Conservation (phyloP, 2,113 vertebrate genomes). For the Centropus unirufus region DNA sequence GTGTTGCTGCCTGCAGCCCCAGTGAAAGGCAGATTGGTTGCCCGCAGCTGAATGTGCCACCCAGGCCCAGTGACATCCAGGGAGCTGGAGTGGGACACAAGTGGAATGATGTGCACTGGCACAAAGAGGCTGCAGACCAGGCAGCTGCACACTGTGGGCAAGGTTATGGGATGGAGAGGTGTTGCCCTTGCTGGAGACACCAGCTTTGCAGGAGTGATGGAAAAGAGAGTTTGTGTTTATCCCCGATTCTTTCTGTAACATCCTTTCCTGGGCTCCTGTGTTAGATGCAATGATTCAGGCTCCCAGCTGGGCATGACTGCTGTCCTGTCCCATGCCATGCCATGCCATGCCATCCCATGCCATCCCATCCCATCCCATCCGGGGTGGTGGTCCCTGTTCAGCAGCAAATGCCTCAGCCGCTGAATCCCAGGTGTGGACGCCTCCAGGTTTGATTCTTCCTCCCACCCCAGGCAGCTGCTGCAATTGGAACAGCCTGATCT, state of each 20-base stretch:
- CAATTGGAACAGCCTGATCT: background rate
- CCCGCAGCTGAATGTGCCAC: background rate
- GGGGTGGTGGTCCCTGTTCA: background rate
- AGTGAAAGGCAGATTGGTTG: background rate
- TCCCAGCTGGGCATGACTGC: background rate
- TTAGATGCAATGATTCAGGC: background rate
- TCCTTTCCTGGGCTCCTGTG: background rate
- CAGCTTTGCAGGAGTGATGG: background rate
- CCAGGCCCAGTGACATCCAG: background rate
- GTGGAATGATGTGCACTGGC: background rate
- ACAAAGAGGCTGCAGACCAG: background rate
- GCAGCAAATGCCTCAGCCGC: background rate
- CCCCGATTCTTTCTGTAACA: background rate
- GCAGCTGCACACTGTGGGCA: accelerated
- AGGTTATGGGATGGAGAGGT: accelerated
- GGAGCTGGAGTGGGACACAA: background rate
- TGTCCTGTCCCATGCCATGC: background rate
- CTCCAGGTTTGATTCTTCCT: accelerated
- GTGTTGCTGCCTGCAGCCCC: accelerated
- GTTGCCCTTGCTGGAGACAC: background rate
- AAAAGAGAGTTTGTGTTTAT: background rate
- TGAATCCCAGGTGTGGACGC: background rate
- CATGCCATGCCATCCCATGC: too few relatives aligned
- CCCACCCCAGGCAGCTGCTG: background rate
- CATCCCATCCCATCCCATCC: accelerated